Evolutionary conservation across 2,888 invertebrate genomes (phyloP).

Genomic region (Phalangium opilio): DNA sequence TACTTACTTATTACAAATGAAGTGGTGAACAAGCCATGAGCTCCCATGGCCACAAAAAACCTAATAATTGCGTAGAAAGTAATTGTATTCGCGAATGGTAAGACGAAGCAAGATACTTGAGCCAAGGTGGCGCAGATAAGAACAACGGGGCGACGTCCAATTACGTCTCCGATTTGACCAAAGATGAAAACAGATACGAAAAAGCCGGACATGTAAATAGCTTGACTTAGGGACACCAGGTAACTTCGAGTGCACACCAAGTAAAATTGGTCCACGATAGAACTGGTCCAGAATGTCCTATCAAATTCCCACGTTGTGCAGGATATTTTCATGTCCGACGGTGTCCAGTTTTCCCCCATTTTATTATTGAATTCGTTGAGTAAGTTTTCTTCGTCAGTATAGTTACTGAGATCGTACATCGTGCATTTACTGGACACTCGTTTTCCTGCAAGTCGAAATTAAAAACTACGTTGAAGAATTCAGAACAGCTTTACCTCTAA

Average conservation of each 20-base stretch:
- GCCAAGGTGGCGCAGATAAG: slow-evolving; percentile 1
- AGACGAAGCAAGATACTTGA: neutral
- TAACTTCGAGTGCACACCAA: slow-evolving; percentile 18
- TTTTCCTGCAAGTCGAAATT: too few relatives aligned
- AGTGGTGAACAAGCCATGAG: neutral
- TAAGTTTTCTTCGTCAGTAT: too few relatives aligned
- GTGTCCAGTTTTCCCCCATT: too few relatives aligned
- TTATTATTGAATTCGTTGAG: too few relatives aligned
- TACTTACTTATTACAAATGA: slow-evolving; percentile 6
- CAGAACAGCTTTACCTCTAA: too few relatives aligned
- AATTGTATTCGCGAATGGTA: slow-evolving; percentile 2
- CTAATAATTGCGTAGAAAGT: slow-evolving; percentile 3
- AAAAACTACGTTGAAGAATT: too few relatives aligned
- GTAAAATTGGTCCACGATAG: neutral
- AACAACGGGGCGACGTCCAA: slow-evolving; percentile 5
- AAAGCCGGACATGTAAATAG: slow-evolving; percentile 18
- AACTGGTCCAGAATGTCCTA: too few relatives aligned
- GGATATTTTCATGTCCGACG: too few relatives aligned
- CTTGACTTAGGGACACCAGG: slow-evolving; percentile 16
- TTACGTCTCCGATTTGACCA: slow-evolving; percentile 17
- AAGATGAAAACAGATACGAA: slow-evolving; percentile 12
- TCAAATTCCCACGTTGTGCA: too few relatives aligned
- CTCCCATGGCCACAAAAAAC: slow-evolving; percentile 8
- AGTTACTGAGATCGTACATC: too few relatives aligned
- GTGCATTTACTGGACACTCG: too few relatives aligned